Evolutionary conservation across 2,113 vertebrate genomes (phyloP).

Genomic region (Cisticola juncidis): DNA sequence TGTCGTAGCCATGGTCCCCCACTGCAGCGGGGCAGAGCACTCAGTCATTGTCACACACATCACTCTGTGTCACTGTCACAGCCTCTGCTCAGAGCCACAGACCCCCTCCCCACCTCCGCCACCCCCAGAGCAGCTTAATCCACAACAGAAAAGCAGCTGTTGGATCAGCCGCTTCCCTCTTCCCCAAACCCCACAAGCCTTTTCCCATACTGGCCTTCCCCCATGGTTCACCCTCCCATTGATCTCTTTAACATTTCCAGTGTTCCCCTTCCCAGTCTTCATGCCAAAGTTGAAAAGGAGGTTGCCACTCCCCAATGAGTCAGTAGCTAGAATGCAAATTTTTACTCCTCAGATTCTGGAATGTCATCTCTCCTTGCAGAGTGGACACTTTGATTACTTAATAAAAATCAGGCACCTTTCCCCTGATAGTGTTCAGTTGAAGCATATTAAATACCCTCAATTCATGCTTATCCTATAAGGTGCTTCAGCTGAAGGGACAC

Average conservation of each 20-base stretch:
- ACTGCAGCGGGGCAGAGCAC: slow-evolving; percentile 68
- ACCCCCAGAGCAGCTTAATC: neutral
- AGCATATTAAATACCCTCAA: neutral
- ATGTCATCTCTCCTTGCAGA: neutral
- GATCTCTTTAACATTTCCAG: neutral
- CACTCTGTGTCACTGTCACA: neutral
- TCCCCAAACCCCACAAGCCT: neutral
- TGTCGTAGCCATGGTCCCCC: slow-evolving; percentile 96
- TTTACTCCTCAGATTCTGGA: neutral
- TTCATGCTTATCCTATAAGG: neutral
- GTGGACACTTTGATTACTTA: neutral
- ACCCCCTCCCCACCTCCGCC: neutral
- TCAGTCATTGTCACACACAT: neutral
- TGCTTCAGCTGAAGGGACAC: neutral
- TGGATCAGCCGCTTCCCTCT: neutral
- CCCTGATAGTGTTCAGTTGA: accelerated
- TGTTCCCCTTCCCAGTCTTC: neutral
- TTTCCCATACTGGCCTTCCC: neutral
- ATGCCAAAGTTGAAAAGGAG: neutral
- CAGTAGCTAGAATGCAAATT: neutral
- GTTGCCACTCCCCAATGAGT: neutral
- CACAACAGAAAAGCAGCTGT: neutral
- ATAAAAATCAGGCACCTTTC: neutral
- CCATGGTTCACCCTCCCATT: accelerated
- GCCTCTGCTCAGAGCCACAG: accelerated